phyloP scores from a whole-genome alignment of 1,140 invertebrate species.

The Papilio polyxenes region DNA sequence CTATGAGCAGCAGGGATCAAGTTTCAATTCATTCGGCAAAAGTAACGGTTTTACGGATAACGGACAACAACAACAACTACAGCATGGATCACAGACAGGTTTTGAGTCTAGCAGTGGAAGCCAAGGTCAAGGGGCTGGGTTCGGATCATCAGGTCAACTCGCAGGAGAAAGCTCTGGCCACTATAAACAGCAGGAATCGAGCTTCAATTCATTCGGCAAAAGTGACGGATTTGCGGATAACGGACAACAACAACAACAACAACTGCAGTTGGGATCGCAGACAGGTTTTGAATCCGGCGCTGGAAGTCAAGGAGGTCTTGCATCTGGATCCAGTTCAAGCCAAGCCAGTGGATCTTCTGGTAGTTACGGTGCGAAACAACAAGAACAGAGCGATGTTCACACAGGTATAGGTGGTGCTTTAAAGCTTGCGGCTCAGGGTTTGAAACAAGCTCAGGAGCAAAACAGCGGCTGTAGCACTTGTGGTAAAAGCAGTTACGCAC shows the following conservation, averaged over 20 bases:
- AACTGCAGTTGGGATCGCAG: slow-evolving; percentile 15
- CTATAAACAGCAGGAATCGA: not conserved
- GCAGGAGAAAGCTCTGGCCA: slow-evolving; percentile 37
- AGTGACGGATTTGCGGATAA: not conserved
- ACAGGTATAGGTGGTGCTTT: slow-evolving; percentile 59
- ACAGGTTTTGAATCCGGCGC: slow-evolving; percentile 12
- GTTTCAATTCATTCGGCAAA: not conserved
- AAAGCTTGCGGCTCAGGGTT: slow-evolving; percentile 62
- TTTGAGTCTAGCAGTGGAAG: slow-evolving; percentile 25
- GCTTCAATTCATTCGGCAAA: not conserved
- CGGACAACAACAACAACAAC: slow-evolving; percentile 13
- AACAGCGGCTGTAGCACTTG: slow-evolving; percentile 61
- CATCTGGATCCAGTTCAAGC: slow-evolving; percentile 34
- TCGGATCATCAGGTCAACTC: not conserved
- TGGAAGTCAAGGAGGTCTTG: slow-evolving; percentile 12
- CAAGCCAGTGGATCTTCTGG: slow-evolving; percentile 34
- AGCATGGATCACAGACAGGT: slow-evolving; percentile 19
- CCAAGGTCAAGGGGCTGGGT: not conserved
- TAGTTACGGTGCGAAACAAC: slow-evolving; percentile 14
- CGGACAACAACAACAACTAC: slow-evolving; percentile 20
- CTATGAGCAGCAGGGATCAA: slow-evolving; percentile 6
- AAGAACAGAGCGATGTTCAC: slow-evolving; percentile 43
- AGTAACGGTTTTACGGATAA: not conserved
- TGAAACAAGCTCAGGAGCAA: slow-evolving; percentile 52
- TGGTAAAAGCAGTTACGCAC: slow-evolving; percentile 64